Base-by-base conservation (phyloP, 2,888 invertebrate species). In the Bellardia pandia region DNA sequence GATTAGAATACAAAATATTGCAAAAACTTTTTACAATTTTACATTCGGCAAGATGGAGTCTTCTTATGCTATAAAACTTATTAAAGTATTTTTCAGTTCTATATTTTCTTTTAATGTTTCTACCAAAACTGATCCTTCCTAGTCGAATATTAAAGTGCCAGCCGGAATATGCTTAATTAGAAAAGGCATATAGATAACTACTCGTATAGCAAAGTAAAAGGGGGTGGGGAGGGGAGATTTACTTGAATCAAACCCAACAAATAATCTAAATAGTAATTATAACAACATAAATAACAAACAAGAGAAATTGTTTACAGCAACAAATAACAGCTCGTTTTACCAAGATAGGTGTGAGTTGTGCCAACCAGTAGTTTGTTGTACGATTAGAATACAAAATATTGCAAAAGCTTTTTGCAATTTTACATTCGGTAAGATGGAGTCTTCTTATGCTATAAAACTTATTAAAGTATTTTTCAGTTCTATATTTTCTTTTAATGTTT, bases 341-440 rank as follows among this genome's bases (percentile, higher is more conserved):
- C 5, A 14, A 53, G 30, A 48, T 23, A 23, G 13, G 33, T 9
- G 30, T 37, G 69, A 62, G 69, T 7, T 23, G 30, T 51, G 53
- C 5, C 68, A 82, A 58, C 68, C n/a, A 75, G 75, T 51, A 75
- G 60, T 37, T 75, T 76, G 82, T 76, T 62, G 40, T 58, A 60
- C 62, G 23, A 75, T 69, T 69, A 37, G 23, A 69, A 68, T 40
- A 74, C 11, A 66, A 45, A 62, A 71, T 79, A 62, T 37, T 37
- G 37, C 2, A 42, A 79, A 51, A 37, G 53, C 1, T 30, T 53
- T 11, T 16, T 62, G 4, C 6, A 40, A 9, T 9, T 64, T 51
- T 51, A 37, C 3, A 40, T 51, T n/a, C 30, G 37, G 11, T 3
- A 9, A 11, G 42, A 14, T 66, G 14, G 68, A 56, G 13, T 11